Evolutionary conservation across 2,888 invertebrate species (phyloP), one percentile per base, ranked within the genome.

Genomic region (Pogonocherus hispidulus): DNA sequence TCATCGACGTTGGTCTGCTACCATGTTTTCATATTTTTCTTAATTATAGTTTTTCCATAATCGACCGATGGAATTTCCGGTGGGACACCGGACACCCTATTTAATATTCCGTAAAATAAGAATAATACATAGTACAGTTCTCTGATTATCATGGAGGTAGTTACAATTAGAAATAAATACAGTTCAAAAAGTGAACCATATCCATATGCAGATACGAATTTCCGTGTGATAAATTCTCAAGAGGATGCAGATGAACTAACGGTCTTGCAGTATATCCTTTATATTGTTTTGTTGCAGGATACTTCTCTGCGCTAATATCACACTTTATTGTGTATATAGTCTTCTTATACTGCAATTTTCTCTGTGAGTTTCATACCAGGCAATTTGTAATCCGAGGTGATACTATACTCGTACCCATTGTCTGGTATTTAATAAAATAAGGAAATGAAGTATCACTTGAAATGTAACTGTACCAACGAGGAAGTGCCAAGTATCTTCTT

Each of bases 401-500:
- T 51, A 51, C 23, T 51, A 23, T 51, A 3, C 16, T 11, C 3
- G 18, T 41, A 9, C 18, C 27, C 32, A 19, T 32, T 52, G 27
- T 32, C 32, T 52, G 27, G 32, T 16, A 11, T 9, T 52, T 32
- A 27, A 32, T 32, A 32, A 49, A 52, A 32, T 52, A 52, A 52
- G 52, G 32, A 49, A 52, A 52, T 52, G 32, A 52, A 18, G 32
- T 18, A 52, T 35, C 32, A 32, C 18, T 18, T 32, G 16, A 18
- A 16, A 32, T 32, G 32, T 35, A 52, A 52, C 52, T 14, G 32
- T 52, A 52, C 32, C 9, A 19, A 32, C 32, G 32, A 52, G 52
- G 52, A 52, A 52, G 52, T 27, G 52, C 32, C n/a, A 32, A 32
- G 32, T 52, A 32, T 19, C 22, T 51, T 16, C 49, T 52, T 52